These are phyloP conservation scores for Taxidea taxus DNA, from an alignment of 2,113 vertebrate genomes.

Conservation along the genomic window DNA sequence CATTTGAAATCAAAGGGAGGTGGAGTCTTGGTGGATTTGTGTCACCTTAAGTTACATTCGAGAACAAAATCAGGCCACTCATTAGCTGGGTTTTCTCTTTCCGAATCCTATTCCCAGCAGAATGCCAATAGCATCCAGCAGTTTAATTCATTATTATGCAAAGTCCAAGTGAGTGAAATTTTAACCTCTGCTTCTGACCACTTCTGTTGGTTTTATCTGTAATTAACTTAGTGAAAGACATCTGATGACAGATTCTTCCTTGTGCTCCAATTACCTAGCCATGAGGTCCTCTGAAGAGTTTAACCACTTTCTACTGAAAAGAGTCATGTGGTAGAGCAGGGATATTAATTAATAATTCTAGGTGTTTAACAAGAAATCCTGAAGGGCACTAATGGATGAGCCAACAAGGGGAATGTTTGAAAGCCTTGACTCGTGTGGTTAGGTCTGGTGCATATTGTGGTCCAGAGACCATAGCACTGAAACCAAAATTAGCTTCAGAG, in stretches of 20 bases:
- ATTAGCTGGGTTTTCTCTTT: conserved; percentile 63
- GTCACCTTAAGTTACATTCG: conserved; percentile 51
- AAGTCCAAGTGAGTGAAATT: conserved; percentile 75
- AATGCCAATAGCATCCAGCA: conserved; percentile 62
- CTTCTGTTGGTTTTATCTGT: conserved; percentile 73
- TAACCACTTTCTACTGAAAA: conserved; percentile 35
- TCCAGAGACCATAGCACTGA: conserved; percentile 36
- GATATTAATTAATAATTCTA: conserved; percentile 51
- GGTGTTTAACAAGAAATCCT: conserved; percentile 56
- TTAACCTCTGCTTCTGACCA: conserved; percentile 71
- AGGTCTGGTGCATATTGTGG: conserved; percentile 26
- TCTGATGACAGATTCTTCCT: conserved; percentile 59
- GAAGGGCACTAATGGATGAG: neutral
- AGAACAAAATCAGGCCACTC: conserved; percentile 57
- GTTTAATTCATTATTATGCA: conserved; percentile 73
- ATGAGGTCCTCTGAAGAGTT: conserved; percentile 18
- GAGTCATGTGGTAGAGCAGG: neutral
- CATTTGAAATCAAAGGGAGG: neutral
- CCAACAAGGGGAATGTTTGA: neutral
- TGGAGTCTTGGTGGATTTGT: neutral
- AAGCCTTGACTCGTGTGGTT: conserved; percentile 51
- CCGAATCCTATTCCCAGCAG: conserved; percentile 54
- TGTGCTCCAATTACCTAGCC: conserved; percentile 34
- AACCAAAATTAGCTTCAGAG: conserved; percentile 60
- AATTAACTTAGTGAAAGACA: conserved; percentile 65